Evolutionary conservation across 2,797 vertebrate species (phyloP).

Genomic region (Hypotaenidia okinawae): DNA sequence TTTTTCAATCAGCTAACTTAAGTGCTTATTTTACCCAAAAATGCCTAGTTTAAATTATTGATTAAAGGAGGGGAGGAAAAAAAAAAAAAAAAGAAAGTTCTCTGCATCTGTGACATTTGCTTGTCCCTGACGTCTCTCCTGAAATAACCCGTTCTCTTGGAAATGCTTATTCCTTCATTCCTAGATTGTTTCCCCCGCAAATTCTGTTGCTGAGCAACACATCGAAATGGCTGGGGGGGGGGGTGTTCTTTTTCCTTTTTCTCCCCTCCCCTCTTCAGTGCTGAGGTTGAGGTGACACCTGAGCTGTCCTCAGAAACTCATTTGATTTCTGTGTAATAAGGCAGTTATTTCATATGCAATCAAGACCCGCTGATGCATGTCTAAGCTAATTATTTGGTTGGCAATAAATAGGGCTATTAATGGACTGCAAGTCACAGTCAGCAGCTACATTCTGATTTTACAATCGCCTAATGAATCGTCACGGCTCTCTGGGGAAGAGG

Average conservation of each 20-base stretch:
- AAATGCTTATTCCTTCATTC: slow-evolving; percentile 66
- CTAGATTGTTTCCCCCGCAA: slow-evolving; percentile 56
- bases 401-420: slow-evolving; percentile 54
- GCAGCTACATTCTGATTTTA: slow-evolving; percentile 42
- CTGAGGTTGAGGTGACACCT: slow-evolving; percentile 63
- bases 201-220: slow-evolving; percentile 74
- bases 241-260: neutral
- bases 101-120: slow-evolving; percentile 55
- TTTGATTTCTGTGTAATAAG: slow-evolving; percentile 71
- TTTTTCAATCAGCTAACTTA: slow-evolving; percentile 37
- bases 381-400: slow-evolving; percentile 67
- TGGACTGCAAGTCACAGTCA: neutral
- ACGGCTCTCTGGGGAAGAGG: neutral
- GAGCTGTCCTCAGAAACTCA: slow-evolving; percentile 57
- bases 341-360: slow-evolving; percentile 58
- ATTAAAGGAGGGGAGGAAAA: slow-evolving; percentile 18
- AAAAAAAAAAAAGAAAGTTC: neutral
- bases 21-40: slow-evolving; percentile 26
- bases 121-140: slow-evolving; percentile 51
- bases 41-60: slow-evolving; percentile 64
- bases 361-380: slow-evolving; percentile 51
- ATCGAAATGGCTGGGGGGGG: neutral
- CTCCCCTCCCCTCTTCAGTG: slow-evolving; percentile 14
- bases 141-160: slow-evolving; percentile 72
- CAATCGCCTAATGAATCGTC: slow-evolving; percentile 34